phyloP scores from a whole-genome alignment of 2,113 vertebrate species.

The Calonectris borealis region DNA sequence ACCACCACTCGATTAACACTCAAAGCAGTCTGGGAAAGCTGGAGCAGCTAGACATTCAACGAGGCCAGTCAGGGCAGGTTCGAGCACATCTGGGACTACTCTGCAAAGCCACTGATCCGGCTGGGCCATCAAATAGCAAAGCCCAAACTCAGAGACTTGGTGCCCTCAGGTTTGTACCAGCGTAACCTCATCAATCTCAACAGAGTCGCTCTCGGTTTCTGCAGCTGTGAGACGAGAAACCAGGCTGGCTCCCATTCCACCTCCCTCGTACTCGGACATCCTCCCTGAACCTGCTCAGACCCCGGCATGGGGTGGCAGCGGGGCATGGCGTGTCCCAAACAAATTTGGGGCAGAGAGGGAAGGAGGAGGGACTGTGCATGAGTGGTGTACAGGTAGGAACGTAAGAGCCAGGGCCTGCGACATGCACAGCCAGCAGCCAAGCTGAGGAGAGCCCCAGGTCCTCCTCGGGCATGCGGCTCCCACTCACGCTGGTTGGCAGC shows the following conservation, averaged over 20 bases:
- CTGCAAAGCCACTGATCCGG: background rate
- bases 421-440: background rate
- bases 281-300: background rate
- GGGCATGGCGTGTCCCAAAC: background rate
- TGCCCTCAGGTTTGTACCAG: background rate
- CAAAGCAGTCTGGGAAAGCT: conserved; percentile 57
- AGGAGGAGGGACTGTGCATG: background rate
- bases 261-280: background rate
- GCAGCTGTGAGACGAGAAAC: background rate
- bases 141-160: background rate
- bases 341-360: background rate
- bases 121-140: background rate
- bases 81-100: background rate
- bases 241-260: background rate
- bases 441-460: background rate
- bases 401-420: background rate
- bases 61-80: conserved; percentile 59
- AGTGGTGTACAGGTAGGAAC: background rate
- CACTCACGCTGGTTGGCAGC: background rate
- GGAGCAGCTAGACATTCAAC: conserved; percentile 45
- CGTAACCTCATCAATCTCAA: background rate
- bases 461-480: background rate
- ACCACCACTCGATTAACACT: conserved; percentile 1
- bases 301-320: fast-evolving
- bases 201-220: background rate